Evolutionary conservation across 2,797 vertebrate species (phyloP).

Genomic region (Lophura swinhoii): DNA sequence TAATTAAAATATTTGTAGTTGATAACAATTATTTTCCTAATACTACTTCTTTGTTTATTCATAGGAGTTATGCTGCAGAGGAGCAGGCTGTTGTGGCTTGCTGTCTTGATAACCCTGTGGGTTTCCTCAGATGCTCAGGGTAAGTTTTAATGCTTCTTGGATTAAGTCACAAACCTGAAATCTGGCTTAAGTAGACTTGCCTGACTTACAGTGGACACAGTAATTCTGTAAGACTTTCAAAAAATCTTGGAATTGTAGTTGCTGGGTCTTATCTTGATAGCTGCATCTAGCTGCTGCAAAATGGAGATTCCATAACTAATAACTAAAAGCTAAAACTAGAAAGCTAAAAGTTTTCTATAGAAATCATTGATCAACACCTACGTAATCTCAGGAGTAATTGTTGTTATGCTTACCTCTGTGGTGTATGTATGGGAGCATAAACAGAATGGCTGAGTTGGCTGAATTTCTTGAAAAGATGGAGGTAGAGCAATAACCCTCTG

Average conservation of each 20-base stretch:
- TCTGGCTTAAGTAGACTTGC: background rate
- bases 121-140: slow-evolving; percentile 82
- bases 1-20: background rate
- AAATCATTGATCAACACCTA: background rate
- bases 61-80: slow-evolving; percentile 85
- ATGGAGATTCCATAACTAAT: background rate
- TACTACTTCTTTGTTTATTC: slow-evolving; percentile 35
- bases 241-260: background rate
- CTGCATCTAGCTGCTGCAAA: background rate
- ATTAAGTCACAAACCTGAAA: background rate
- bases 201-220: background rate
- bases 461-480: background rate
- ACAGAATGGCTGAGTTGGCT: background rate
- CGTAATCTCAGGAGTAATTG: background rate
- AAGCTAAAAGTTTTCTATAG: background rate
- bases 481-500: background rate
- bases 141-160: slow-evolving; percentile 70
- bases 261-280: background rate
- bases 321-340: background rate
- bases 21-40: background rate
- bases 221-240: background rate
- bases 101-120: slow-evolving; percentile 81
- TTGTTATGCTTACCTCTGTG: background rate
- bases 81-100: slow-evolving; percentile 82
- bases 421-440: background rate